Evolutionary conservation across 2,113 vertebrate species (phyloP).

Genomic region (Egretta garzetta): DNA sequence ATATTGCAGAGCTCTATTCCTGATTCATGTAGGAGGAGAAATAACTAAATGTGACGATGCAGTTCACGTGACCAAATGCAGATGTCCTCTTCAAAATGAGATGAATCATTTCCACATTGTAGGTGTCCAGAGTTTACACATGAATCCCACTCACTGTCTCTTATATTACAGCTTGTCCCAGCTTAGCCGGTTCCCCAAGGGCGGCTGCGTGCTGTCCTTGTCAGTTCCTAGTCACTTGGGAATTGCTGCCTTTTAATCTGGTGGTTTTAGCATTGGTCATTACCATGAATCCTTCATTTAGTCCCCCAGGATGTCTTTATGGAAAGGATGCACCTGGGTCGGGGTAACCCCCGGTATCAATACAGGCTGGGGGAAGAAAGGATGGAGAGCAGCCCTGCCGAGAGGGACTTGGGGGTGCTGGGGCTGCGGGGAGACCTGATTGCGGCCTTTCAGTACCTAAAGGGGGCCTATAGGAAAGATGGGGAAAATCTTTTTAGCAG

Average conservation of each 20-base stretch:
- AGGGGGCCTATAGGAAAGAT: no score
- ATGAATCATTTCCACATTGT: conserved; percentile 30
- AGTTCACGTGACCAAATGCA: background rate
- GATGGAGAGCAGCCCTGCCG: no score
- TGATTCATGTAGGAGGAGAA: conserved; percentile 1
- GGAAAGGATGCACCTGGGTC: background rate
- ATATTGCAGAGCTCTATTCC: background rate
- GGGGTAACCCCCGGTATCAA: no score
- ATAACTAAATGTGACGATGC: background rate
- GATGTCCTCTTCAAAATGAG: conserved; percentile 29
- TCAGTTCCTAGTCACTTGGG: background rate
- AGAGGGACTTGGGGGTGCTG: no score
- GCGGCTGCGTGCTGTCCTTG: background rate
- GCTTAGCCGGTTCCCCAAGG: background rate
- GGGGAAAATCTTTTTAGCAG: no score
- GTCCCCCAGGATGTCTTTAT: background rate
- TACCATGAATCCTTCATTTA: background rate
- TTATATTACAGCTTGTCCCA: background rate
- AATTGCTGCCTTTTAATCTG: background rate
- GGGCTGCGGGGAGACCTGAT: no score
- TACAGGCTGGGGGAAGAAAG: no score
- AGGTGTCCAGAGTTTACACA: conserved; percentile 30
- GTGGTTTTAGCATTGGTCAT: background rate
- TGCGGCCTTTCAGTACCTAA: no score
- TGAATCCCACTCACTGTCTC: conserved; percentile 7